Base-by-base conservation (phyloP, 2,888 invertebrate species). In the Scaptomyza flava region DNA sequence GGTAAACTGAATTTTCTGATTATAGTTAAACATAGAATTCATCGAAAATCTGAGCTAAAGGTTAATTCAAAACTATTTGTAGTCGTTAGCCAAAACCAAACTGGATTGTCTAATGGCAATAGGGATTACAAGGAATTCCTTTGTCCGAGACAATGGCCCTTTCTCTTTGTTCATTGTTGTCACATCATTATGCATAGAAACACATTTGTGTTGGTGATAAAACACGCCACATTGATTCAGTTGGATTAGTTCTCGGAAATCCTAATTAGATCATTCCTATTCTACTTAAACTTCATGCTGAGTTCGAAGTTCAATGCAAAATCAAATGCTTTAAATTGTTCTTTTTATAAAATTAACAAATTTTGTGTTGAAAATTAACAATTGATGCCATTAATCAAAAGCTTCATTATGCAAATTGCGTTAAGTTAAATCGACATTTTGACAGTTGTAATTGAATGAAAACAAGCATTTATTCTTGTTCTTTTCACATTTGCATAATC, bases 401-500 rank as follows among this genome's bases (percentile, higher is more conserved):
- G 8, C 8, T 6, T 41, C 20, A 30, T 50, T 50, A 53, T 59
- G 52, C 4, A 14, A 56, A 62, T 52, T 11, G 6, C 14, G 1
- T 54, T 20, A 42, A 59, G 34, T 58, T 20, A 51, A 58, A 38
- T 38, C 1, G 42, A 46, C 30, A 27, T 43, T 38, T 46, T 54
- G 20, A 9, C 38, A 27, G 14, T 11, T 33, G 5, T 2, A 47
- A 50, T 23, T 9, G 17, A 12, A 14, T n/a, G 30, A 50, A 31
- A 36, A 31, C 30, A 17, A 4, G 12, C 3, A 50, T 23, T 20
- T 20, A 34, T 41, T 20, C n/a, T 2, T 6, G n/a, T 17, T 46
- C 11, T 63, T 45, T 17, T 9, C 51, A 31, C 34, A 69, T 75
- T 84, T 72, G 62, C 75, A 84, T 81, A 84, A 77, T 68, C 17